Percentiles rank a stretch among this genome's conserved stretches.
phyloP scores from a whole-genome alignment of 2,113 vertebrate species.

The Pteropus alecto region DNA sequence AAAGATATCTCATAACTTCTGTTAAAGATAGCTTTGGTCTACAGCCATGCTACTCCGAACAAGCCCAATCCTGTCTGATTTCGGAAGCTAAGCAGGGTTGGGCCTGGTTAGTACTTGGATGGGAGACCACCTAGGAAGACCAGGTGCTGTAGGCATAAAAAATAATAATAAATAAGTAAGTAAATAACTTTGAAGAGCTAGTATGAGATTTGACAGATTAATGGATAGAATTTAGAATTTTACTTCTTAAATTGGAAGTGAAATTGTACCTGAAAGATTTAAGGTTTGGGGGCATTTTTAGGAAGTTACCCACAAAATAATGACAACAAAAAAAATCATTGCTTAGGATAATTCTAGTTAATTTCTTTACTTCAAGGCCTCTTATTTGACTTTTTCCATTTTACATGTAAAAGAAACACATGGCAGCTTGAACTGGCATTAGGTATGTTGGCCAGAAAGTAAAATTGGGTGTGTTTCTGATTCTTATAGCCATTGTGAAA shows the following conservation, averaged over 20 bases:
- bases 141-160: too few species aligned
- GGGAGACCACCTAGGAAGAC: too few species aligned
- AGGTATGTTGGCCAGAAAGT: neutral
- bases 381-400: neutral
- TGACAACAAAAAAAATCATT: neutral
- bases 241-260: constrained; percentile 15
- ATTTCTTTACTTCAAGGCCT: neutral
- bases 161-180: too few species aligned
- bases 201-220: neutral
- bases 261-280: neutral
- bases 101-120: too few species aligned
- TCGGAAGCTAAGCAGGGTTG: too few species aligned
- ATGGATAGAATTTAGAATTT: constrained; percentile 12
- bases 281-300: neutral
- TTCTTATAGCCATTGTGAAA: neutral
- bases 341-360: constrained; percentile 21
- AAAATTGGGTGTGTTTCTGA: constrained; percentile 6
- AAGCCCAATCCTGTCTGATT: too few species aligned
- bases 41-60: too few species aligned
- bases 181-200: neutral
- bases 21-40: neutral
- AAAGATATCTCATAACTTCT: neutral
- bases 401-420: neutral
- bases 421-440: neutral
- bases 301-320: neutral